Base-by-base conservation (phyloP, 2,113 vertebrate genomes). In the Antechinus flavipes region DNA sequence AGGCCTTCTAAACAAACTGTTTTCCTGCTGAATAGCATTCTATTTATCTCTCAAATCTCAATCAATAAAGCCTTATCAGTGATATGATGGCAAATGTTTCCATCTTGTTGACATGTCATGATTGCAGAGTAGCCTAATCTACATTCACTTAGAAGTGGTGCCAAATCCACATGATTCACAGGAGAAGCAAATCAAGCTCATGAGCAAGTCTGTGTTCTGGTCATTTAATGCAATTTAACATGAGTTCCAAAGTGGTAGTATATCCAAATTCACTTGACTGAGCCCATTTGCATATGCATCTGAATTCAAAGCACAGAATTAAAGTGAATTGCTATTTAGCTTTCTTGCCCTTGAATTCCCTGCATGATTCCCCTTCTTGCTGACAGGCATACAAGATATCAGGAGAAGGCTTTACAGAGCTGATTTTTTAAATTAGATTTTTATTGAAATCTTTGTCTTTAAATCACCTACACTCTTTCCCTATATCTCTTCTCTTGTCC, bases 241-340 rank as follows among this genome's bases (percentile, higher is more conserved):
- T 24, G 90, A 89, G 90, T 95, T 95, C 95, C 95, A 95, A 91
- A 98, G 76, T 90, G 93, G 61, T 93, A 52, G 47, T 76, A 26
- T 50, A 96, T 89, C 91, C 58, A 95, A 94, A 93, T 93, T 97
- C 95, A 56, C 52, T 93, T 96, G 91, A 46, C 91, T 91, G 96
- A 96, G 68, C 22, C 54, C 46, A 94, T 97, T 94, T 97, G 95
- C 97, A 97, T 97, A 94, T 93, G 93, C 94, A 94, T 97, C 91
- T 96, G 94, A 97, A 98, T 96, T 93, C 96, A 92, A 94, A 97
- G 54, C 92, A 93, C 91, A 50, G 76, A 92, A 97, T 95, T 97
- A 93, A 96, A 96, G 92, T 94, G 97, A 98, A 97, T 97, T 96
- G 93, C 95, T 98, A 58, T 91, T 97, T 97, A 95, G 96, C 96